Base-by-base conservation (phyloP, 2,888 invertebrate species). In the Stramonita haemastoma region DNA sequence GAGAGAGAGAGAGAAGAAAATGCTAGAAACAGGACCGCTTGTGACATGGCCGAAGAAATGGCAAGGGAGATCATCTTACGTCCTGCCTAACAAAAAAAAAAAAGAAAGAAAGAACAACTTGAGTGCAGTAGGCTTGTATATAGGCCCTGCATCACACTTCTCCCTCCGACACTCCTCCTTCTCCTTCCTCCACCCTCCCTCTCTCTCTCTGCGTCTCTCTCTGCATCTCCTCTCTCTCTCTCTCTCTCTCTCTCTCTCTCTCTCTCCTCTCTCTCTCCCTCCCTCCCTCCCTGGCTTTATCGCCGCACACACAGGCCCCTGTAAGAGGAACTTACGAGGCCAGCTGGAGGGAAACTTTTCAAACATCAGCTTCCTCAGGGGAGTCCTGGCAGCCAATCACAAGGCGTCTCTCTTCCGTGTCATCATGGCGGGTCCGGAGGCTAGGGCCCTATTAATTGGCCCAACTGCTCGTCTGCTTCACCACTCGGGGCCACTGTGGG, bases 401-500 rank as follows among this genome's bases (percentile, higher is more conserved):
- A 83, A 22, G 22, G 36, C 81, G 81, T 46, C 81, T 83, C 81
- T 83, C 46, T 11, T 36, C 46, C 81, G 46, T 83, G 81, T 46
- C 46, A 83, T 83, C 46, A 46, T 22, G 19, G 81, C 81, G 11
- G 81, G 81, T 46, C 46, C 26, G 22, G 81, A 46, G n/a, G n/a
- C n/a, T n/a, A n/a, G n/a, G n/a, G n/a, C n/a, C n/a, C 81, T 83
- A 83, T 83, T 83, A 83, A 83, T 83, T 83, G 46, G 81, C 81
- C 81, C 17, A 22, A 26, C 46, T 66, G 17, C 66, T 22, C 66
- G 66, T 1, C 26, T 66, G 66, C 66, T 26, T 22, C 26, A 17
- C 26, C 66, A 66, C 66, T 66, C 66, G 2, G 66, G 66, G 66
- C 17, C 66, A 66, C 66, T 46, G 46, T 46, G 8, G 46, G n/a